Evolutionary conservation across 2,797 vertebrate species (phyloP).

Genomic region (Sphaeramia orbicularis): DNA sequence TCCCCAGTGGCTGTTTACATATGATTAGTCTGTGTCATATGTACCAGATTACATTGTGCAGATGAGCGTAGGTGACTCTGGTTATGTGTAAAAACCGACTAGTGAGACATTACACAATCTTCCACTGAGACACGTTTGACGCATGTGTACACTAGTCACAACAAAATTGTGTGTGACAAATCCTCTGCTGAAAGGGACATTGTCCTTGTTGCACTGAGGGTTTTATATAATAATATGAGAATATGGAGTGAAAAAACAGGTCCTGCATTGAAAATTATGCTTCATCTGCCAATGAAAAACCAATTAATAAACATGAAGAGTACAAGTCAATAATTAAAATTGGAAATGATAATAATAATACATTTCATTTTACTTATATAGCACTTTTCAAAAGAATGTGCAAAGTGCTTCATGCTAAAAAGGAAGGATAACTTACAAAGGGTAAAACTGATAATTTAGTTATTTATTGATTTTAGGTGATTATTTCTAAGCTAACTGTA

Average conservation of each 20-base stretch:
- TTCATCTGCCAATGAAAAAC: too few relatives aligned
- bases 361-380: too few relatives aligned
- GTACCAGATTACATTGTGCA: conserved; percentile 42
- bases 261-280: too few relatives aligned
- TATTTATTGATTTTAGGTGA: too few relatives aligned
- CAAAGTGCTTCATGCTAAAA: too few relatives aligned
- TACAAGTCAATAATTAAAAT: too few relatives aligned
- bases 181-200: background rate
- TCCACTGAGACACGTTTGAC: conserved; percentile 52
- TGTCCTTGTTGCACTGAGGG: conserved; percentile 1
- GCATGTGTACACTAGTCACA: conserved; percentile 48
- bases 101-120: conserved; percentile 29
- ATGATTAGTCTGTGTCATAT: conserved; percentile 75
- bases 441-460: too few relatives aligned
- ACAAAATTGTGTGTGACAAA: conserved; percentile 16
- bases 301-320: too few relatives aligned
- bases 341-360: too few relatives aligned
- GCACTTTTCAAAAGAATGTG: too few relatives aligned
- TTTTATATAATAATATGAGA: conserved; percentile 1
- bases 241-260: background rate
- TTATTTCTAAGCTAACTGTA: too few relatives aligned
- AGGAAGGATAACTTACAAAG: too few relatives aligned
- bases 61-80: conserved; percentile 30
- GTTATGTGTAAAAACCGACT: conserved; percentile 18
- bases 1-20: conserved; percentile 48